Conservation (phyloP, 2,888 invertebrate genomes). For the Caenorhabditis imperialis region DNA sequence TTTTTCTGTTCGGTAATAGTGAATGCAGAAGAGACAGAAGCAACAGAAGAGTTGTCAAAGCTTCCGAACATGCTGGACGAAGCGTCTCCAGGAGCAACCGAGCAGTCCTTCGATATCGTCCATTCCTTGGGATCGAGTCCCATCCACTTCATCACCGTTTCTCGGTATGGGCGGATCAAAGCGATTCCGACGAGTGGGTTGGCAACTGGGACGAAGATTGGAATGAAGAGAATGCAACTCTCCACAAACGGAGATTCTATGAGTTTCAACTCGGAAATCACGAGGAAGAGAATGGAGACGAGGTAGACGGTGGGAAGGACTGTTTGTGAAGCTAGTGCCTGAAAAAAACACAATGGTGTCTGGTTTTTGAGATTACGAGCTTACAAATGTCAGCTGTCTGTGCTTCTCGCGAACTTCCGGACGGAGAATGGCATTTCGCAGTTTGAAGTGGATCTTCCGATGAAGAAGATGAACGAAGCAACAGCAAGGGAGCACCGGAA, state of each 20-base stretch:
- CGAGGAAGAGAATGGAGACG: slow-evolving; percentile 4
- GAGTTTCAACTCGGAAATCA: slow-evolving; percentile 11
- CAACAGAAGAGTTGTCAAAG: slow-evolving; percentile 25
- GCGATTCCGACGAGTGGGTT: slow-evolving; percentile 16
- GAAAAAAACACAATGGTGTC: neutral
- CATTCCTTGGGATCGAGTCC: slow-evolving; percentile 36
- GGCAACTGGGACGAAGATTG: slow-evolving; percentile 23
- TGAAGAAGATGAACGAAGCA: slow-evolving; percentile 13
- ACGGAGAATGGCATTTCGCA: slow-evolving; percentile 26
- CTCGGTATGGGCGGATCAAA: slow-evolving; percentile 30
- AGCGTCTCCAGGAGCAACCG: slow-evolving; percentile 24
- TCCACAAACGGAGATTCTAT: slow-evolving; percentile 29
- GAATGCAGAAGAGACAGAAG: slow-evolving; percentile 27
- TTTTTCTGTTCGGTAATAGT: slow-evolving; percentile 11
- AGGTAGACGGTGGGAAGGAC: slow-evolving; percentile 10
- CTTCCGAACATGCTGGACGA: slow-evolving; percentile 30
- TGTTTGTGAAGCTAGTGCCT: slow-evolving; percentile 25
- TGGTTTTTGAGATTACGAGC: neutral
- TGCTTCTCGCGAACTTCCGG: slow-evolving; percentile 39
- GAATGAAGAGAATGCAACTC: slow-evolving; percentile 17
- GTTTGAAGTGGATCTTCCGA: slow-evolving; percentile 24
- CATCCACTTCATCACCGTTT: slow-evolving; percentile 10
- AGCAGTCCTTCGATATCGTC: slow-evolving; percentile 19
- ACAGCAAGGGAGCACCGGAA: slow-evolving; percentile 17
- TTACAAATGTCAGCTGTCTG: slow-evolving; percentile 33